Percentiles rank a stretch among this genome's conserved stretches.
phyloP scores from a whole-genome alignment of 2,113 vertebrate genomes.

The Onychostruthus taczanowskii region DNA sequence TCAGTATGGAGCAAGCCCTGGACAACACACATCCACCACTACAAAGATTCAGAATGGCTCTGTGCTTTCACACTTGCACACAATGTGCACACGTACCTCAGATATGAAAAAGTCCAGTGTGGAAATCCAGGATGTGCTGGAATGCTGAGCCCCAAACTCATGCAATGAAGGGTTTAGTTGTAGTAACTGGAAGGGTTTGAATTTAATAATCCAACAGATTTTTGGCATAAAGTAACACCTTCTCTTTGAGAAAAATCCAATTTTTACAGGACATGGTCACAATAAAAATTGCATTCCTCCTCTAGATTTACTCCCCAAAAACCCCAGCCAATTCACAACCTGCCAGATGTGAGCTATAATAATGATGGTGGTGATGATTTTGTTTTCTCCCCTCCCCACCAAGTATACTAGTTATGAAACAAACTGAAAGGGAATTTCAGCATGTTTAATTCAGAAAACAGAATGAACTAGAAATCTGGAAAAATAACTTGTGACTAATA shows the following conservation, averaged over 20 bases:
- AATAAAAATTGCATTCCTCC: background rate
- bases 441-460: conserved; percentile 13
- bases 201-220: background rate
- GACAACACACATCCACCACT: background rate
- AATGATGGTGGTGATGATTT: background rate
- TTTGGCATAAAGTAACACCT: background rate
- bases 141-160: background rate
- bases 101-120: background rate
- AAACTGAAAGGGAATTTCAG: background rate
- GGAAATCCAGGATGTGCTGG: background rate
- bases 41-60: background rate
- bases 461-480: conserved; percentile 37
- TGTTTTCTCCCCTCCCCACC: background rate
- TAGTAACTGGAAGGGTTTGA: background rate
- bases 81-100: background rate
- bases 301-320: background rate
- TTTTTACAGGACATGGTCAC: background rate
- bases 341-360: background rate
- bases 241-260: background rate
- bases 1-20: background rate
- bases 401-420: conserved; percentile 16
- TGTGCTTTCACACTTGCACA: background rate
- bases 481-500: conserved; percentile 62
- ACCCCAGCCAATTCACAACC: background rate
- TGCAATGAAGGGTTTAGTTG: background rate